phyloP scores from a whole-genome alignment of 2,888 invertebrate species.

The Tinea pellionella region DNA sequence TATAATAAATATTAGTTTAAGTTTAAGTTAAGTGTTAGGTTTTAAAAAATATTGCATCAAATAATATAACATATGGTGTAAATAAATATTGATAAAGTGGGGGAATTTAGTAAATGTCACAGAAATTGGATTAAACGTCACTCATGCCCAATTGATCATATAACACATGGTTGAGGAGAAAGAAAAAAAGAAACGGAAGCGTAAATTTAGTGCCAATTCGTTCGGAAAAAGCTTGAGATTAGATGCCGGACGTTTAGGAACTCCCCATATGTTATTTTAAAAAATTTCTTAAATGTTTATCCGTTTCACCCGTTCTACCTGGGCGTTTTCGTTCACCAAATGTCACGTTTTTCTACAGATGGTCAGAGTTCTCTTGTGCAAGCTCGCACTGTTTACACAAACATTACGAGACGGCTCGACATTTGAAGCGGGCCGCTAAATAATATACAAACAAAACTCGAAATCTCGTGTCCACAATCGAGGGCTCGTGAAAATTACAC shows the following conservation, averaged over 20 bases:
- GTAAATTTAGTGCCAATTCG: conserved; percentile 64
- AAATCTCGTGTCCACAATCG: conserved; percentile 48
- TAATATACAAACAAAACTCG: conserved; percentile 61
- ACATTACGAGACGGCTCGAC: conserved; percentile 66
- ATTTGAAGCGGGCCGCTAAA: conserved; percentile 67
- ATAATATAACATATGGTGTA: conserved; percentile 36
- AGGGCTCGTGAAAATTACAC: conserved; percentile 35
- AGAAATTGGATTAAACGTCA: conserved; percentile 25
- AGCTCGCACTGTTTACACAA: conserved; percentile 61
- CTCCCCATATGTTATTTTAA: not conserved
- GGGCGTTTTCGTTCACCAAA: conserved; percentile 37
- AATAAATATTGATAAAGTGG: conserved; percentile 21
- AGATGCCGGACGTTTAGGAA: conserved; percentile 40
- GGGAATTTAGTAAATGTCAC: conserved; percentile 35
- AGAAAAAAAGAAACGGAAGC: conserved; percentile 33
- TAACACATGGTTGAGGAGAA: conserved; percentile 16
- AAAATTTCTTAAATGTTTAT: conserved; percentile 9
- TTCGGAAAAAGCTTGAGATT: conserved; percentile 54
- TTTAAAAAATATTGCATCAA: not conserved
- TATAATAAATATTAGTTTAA: conserved; percentile 10
- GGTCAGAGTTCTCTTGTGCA: conserved; percentile 51
- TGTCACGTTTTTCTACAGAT: conserved; percentile 63
- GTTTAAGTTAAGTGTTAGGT: no score
- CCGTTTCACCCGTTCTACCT: conserved; percentile 27
- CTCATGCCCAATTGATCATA: conserved; percentile 63